These are phyloP conservation scores for Tipula helvola DNA, from an alignment of 2,888 invertebrate genomes.

Conservation along the genomic window DNA sequence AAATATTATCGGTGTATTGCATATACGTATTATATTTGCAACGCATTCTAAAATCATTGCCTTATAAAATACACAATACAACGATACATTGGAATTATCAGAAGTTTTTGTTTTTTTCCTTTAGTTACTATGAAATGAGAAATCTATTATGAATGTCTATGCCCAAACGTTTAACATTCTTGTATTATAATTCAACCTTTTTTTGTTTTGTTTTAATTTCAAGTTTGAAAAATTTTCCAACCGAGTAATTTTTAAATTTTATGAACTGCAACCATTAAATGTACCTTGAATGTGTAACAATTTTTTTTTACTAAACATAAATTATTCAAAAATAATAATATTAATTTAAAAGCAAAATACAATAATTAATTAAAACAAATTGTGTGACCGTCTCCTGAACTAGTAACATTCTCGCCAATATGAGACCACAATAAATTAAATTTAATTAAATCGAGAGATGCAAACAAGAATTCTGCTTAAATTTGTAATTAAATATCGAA, in stretches of 20 bases:
- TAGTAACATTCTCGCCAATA: not conserved
- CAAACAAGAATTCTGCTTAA: not conserved
- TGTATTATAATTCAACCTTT: not conserved
- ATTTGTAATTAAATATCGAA: not conserved
- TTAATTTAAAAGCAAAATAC: no score
- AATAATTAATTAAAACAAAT: not conserved
- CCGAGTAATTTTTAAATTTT: not conserved
- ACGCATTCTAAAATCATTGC: no score
- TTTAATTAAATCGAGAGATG: not conserved
- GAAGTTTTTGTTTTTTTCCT: no score
- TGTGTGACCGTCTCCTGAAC: not conserved
- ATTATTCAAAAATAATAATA: no score
- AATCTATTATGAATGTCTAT: no score
- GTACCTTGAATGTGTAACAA: not conserved
- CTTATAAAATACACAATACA: no score
- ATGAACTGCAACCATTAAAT: slow-evolving; percentile 4
- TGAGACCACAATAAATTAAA: not conserved
- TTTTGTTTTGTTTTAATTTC: not conserved
- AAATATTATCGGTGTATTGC: no score
- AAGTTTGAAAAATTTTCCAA: not conserved
- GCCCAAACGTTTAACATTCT: not conserved
- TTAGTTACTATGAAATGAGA: no score
- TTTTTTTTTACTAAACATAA: not conserved
- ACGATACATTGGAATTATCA: no score
- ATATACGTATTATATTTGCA: no score